Evolutionary conservation across 2,113 vertebrate species (phyloP).

Genomic region (Pangasianodon hypophthalmus): DNA sequence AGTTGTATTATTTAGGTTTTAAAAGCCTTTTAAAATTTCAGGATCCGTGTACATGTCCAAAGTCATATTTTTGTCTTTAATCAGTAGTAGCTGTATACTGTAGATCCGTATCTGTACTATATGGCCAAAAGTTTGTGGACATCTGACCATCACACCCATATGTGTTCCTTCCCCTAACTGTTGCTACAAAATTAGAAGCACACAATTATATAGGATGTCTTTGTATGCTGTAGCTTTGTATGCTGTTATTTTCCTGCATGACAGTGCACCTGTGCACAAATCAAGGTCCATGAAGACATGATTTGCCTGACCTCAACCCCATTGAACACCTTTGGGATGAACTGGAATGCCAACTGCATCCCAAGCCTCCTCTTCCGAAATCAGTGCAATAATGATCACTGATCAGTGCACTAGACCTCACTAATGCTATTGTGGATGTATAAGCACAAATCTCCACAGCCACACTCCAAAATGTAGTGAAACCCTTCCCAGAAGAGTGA

Average conservation of each 20-base stretch:
- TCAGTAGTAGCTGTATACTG: background rate
- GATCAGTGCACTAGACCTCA: too few relatives aligned
- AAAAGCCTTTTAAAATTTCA: background rate
- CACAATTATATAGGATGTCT: background rate
- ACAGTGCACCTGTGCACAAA: background rate
- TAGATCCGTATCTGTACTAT: background rate
- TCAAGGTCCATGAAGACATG: background rate
- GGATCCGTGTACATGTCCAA: background rate
- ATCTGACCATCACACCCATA: background rate
- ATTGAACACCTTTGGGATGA: background rate
- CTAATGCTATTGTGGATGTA: background rate
- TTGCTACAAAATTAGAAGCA: background rate
- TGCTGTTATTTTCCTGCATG: background rate
- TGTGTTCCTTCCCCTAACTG: background rate
- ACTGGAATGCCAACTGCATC: background rate
- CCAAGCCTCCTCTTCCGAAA: background rate
- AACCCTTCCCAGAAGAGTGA: background rate
- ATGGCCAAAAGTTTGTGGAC: background rate
- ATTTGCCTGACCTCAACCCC: background rate
- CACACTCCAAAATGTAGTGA: background rate
- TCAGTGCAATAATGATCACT: too few relatives aligned
- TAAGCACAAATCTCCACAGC: background rate
- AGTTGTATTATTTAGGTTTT: background rate
- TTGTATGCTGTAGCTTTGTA: background rate
- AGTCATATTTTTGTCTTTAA: background rate